phyloP scores from a whole-genome alignment of 2,888 invertebrate genomes.

The Hypercompe scribonia region DNA sequence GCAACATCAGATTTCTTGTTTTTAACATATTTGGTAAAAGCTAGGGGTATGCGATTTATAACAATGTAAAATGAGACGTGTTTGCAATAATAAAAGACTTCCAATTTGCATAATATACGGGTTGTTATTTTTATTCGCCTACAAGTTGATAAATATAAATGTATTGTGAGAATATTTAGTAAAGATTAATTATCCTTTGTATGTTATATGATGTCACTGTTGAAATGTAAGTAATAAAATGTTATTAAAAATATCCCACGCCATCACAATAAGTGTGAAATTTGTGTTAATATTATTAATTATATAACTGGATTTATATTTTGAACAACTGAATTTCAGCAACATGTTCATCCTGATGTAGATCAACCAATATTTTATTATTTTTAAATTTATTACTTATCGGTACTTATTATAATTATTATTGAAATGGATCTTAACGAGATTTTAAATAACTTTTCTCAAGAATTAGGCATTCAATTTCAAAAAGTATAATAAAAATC shows the following conservation, averaged over 20 bases:
- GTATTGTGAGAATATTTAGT: constrained; percentile 13
- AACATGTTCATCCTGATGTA: neutral
- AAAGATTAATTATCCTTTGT: constrained; percentile 4
- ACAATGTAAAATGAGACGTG: constrained; percentile 17
- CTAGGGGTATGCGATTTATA: neutral
- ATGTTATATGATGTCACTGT: neutral
- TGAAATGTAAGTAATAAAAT: constrained; percentile 5
- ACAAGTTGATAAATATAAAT: constrained; percentile 9
- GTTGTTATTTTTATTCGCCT: constrained; percentile 10
- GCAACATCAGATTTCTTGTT: constrained; percentile 10
- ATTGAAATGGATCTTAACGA: neutral
- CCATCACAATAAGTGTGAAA: neutral
- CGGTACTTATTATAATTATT: no score
- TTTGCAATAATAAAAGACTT: constrained; percentile 11
- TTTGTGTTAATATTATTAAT: neutral
- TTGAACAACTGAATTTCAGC: neutral
- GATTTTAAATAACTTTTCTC: neutral
- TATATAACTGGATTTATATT: neutral
- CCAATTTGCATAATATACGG: constrained; percentile 18
- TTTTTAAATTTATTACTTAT: no score
- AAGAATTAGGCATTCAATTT: neutral
- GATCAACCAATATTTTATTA: no score
- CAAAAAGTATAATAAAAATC: neutral
- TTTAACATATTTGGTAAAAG: constrained; percentile 13
- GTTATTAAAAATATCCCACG: neutral